phyloP scores from a whole-genome alignment of 1,140 invertebrate species.

The Brachionus sp. region DNA sequence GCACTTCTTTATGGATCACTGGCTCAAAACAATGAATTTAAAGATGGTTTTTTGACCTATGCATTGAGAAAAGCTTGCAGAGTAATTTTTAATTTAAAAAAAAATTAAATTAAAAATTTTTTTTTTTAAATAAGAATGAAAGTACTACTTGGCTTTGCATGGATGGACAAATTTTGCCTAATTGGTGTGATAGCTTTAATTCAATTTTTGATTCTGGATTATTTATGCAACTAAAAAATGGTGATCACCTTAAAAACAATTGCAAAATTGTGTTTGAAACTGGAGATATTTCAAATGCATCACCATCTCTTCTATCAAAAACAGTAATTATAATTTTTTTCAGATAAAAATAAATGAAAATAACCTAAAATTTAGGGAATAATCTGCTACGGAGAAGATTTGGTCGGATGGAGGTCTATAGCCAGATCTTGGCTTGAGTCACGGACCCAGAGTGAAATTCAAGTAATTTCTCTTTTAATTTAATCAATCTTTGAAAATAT shows the following conservation, averaged over 20 bases:
- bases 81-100: conserved; percentile 49
- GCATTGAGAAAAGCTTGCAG: conserved; percentile 57
- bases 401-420: conserved; percentile 58
- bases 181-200: conserved; percentile 58
- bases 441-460: conserved; percentile 55
- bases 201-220: conserved; percentile 52
- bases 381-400: conserved; percentile 55
- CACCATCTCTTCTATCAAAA: conserved; percentile 55
- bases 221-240: conserved; percentile 55
- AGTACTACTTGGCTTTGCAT: conserved; percentile 59
- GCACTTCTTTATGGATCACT: conserved; percentile 57
- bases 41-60: conserved; percentile 58
- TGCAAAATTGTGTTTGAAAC: conserved; percentile 59
- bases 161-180: conserved; percentile 54
- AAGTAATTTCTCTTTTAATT: conserved; percentile 51
- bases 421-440: conserved; percentile 57
- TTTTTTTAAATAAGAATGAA: conserved; percentile 51
- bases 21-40: conserved; percentile 55
- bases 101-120: not conserved
- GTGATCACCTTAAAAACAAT: conserved; percentile 56
- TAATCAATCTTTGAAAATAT: not conserved
- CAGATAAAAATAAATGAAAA: not conserved
- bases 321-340: conserved; percentile 50
- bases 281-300: conserved; percentile 52
- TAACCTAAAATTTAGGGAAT: conserved; percentile 50